Evolutionary conservation across 2,113 vertebrate genomes (phyloP), one percentile per base, ranked within the genome.

Genomic region (Falco punctatus): DNA sequence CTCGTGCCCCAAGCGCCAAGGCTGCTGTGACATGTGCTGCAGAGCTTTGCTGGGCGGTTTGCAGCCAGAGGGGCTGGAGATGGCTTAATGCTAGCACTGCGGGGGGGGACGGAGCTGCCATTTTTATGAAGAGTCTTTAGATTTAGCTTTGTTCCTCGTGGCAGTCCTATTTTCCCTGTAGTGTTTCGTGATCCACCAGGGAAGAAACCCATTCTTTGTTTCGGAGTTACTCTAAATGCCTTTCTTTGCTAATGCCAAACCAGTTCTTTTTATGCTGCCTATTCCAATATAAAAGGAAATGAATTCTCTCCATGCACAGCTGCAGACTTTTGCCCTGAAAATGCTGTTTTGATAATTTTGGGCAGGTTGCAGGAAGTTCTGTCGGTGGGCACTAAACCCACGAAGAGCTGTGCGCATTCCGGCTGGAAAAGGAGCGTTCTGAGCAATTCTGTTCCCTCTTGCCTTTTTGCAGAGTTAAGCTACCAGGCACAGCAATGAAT

Each of bases 171-270:
- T 92, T 85, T 78, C 69, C 83, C 90, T 40, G 24, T 65, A 40
- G 40, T 10, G 9, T 38, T 77, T 77, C 62, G 16, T 32, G 26
- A 62, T 35, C 84, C 46, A 77, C 64, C 75, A 49, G 81, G 95
- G 93, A 94, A 85, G 69, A 95, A 89, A 81, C 18, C 15, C 38
- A 13, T 74, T 70, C 51, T 87, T 94, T 66, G 77, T 51, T 84
- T 35, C 69, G 28, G 51, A 58, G 78, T 94, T 66, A 18, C 49
- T 82, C 46, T 22, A 40, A 91, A 69, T 10, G 15, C 81, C 54
- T 88, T 32, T 24, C 46, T 88, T 86, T 78, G 55, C 49, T 54
- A 6, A 35, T 35, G 78, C 49, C 87, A 78, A 13, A 38, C 3
- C 54, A n/a, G 28, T 44, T 83, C 49, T 73, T 80, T 66, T 33